A percentile compares a stretch with the other conserved stretches of the same genome.
Conservation (phyloP, 2,113 vertebrate species). For the Columba janthina region DNA sequence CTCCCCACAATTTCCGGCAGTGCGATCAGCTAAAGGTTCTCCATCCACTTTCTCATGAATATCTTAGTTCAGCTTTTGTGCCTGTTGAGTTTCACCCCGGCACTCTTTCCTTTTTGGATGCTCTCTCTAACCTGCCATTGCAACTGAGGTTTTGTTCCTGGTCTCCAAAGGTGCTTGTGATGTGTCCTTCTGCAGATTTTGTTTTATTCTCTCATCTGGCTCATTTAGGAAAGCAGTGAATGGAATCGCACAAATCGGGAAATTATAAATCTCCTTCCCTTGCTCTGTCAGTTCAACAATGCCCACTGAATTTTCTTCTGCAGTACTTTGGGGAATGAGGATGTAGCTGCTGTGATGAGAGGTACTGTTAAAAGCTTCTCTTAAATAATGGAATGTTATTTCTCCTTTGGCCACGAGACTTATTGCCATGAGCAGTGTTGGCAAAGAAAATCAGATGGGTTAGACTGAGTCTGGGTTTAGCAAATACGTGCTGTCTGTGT, state of each 20-base stretch:
- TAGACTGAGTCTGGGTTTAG: not conserved
- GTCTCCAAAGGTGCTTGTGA: not conserved
- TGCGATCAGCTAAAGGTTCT: not conserved
- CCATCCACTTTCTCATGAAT: not conserved
- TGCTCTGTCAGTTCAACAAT: not conserved
- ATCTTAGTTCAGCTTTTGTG: not conserved
- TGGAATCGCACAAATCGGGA: not conserved
- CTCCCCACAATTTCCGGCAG: not conserved
- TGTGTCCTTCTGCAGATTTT: not conserved
- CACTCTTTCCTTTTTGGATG: not conserved
- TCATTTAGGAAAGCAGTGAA: not conserved
- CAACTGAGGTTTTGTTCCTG: not conserved
- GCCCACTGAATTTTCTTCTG: not conserved
- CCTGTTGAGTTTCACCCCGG: not conserved
- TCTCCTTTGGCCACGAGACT: not conserved
- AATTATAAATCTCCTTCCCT: not conserved
- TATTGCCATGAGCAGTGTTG: not conserved
- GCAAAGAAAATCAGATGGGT: not conserved
- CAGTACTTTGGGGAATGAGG: not conserved
- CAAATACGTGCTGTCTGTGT: not conserved
- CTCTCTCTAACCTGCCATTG: not conserved
- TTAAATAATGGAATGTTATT: not conserved
- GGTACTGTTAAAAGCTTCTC: not conserved
- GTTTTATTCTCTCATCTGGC: not conserved
- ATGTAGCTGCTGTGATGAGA: not conserved